Base-by-base conservation (phyloP, 2,113 vertebrate species). In the Syngnathus typhle region DNA sequence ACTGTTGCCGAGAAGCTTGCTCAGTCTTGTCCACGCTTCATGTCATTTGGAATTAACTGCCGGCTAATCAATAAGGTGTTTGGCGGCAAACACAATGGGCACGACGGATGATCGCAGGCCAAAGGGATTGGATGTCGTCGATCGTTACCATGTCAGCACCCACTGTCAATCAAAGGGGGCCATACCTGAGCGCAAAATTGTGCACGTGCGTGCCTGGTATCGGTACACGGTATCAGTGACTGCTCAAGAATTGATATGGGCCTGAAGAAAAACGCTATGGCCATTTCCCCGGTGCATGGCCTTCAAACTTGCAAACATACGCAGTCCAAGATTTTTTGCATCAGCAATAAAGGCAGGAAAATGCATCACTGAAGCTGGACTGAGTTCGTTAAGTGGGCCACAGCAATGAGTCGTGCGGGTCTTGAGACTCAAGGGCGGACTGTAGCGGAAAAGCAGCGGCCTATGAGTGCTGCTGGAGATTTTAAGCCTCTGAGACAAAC, bases 11-110 rank as follows among this genome's bases (percentile, higher is more conserved):
- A 49, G 19, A 3, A 9, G 65, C 65, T 60, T 37, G 68, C 79
- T 67, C 47, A 32, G 60, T 23, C 76, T 32, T 37, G 76, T 60
- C 75, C 71, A 82, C 78, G 62, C 49, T 71, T 69, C 79, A 82
- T 85, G 84, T 78, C 65, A 80, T 82, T 88, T 76, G 85, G 87
- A 88, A 90, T 89, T 86, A 89, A 88, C 83, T 85, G 79, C 75
- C 73, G 75, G 82, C 84, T 87, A 88, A 91, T 91, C 89, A 86
- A 91, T 90, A 89, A 91, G 87, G 82, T 79, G 67, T 83, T 89
- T 86, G 85, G 87, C 84, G 69, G 68, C 47, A 71, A 64, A 64
- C 74, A 85, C 86, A 87, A 87, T 83, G 77, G 74, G 80, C 81
- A 67, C 82, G 61, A 79, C 75, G 82, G 85, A 84, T 84, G 87